Evolutionary conservation across 2,797 vertebrate genomes (phyloP).

Genomic region (Myotis daubentonii): DNA sequence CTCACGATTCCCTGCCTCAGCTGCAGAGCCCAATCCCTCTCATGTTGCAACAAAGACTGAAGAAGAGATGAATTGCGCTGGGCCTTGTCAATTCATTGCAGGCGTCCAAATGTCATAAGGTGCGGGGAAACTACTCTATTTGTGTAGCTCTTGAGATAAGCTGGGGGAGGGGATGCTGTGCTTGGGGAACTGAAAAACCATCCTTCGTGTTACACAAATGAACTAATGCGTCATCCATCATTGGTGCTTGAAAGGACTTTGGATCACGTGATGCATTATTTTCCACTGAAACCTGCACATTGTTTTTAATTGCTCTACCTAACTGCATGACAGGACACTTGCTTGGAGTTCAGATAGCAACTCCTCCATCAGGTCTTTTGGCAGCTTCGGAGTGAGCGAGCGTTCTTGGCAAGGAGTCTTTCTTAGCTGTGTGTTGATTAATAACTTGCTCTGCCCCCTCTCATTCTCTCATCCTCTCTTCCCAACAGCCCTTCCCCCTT

Average conservation of each 20-base stretch:
- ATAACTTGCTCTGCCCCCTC: conserved; percentile 24
- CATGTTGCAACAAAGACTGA: conserved; percentile 8
- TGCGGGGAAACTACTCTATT: conserved; percentile 27
- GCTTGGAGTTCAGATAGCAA: conserved; percentile 37
- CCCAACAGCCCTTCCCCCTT: not conserved
- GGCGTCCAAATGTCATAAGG: not conserved
- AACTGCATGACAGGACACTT: conserved; percentile 56
- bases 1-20: not conserved
- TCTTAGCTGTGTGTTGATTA: conserved; percentile 10
- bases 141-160: conserved; percentile 11
- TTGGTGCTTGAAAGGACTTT: conserved; percentile 46
- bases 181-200: not conserved
- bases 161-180: not conserved
- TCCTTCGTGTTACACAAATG: conserved; percentile 26
- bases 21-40: not conserved
- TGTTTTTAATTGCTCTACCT: conserved; percentile 71
- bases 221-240: conserved; percentile 57
- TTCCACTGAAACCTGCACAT: conserved; percentile 21
- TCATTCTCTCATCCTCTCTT: conserved; percentile 6
- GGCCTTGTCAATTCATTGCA: not conserved
- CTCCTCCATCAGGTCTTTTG: conserved; percentile 64
- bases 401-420: conserved; percentile 62
- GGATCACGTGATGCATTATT: not conserved
- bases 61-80: conserved; percentile 7
- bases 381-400: conserved; percentile 58